Base-by-base conservation (phyloP, 2,797 vertebrate species). In the Melanotaenia pygmaea region DNA sequence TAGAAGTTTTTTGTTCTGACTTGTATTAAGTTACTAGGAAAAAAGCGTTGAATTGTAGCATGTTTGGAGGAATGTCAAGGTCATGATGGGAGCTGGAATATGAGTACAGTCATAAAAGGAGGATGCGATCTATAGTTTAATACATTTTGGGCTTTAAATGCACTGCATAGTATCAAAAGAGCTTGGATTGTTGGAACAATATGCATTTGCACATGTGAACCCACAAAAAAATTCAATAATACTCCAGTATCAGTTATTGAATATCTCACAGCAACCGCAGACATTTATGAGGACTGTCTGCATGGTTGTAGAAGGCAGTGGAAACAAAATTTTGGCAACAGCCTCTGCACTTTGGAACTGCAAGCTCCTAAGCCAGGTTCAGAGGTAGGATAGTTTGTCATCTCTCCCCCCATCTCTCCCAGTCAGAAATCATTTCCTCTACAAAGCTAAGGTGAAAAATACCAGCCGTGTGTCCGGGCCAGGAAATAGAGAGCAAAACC, bases 401-500 rank as follows among this genome's bases (percentile, higher is more conserved):
- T 86, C 77, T 83, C 83, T 72, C 75, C 83, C 82, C 80, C 79
- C 82, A 68, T 83, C 67, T 79, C 80, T 79, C 59, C 76, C 58
- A 82, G 87, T 91, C 83, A 89, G 73, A 88, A 90, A 84, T 83
- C 7, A 91, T 91, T 93, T 92, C 86, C 88, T 86, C 69, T 83
- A 70, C 66, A 69, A 87, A 80, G 72, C 73, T 73, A 84, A 73
- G 59, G 82, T 77, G 45, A 40, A 81, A 83, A 76, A 73, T 74
- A 62, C 20, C 22, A 56, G 77, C 51, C 14, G 18, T 32, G 40
- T 67, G 76, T 70, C 77, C 71, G 60, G 61, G 89, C 87, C 88
- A 90, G 88, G 88, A 94, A 92, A 90, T 53, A 1, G 68, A 86
- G 86, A 85, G 84, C 81, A 87, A 83, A 86, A 89, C 79, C 69